phyloP scores from a whole-genome alignment of 1,140 invertebrate genomes.

The Pogonus chalceus region DNA sequence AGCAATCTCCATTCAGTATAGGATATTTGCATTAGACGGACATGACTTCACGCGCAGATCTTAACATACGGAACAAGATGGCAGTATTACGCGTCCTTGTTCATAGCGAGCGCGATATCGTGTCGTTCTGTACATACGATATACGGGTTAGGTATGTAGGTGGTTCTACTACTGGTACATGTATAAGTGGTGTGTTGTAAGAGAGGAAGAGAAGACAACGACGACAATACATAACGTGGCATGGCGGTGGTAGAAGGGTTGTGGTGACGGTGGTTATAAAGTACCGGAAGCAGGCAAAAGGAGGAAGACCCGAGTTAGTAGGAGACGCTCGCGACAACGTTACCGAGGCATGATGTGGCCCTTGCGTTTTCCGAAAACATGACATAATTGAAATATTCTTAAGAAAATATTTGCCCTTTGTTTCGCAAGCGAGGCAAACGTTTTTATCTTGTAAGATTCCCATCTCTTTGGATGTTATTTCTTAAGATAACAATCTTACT shows the following conservation, averaged over 20 bases:
- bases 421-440: slow-evolving; percentile 1
- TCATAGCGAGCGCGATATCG: too few relatives aligned
- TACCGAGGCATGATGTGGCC: not conserved
- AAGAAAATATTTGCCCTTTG: slow-evolving; percentile 6
- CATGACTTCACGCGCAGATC: not conserved
- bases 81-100: not conserved
- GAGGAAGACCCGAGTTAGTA: too few relatives aligned
- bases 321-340: not conserved
- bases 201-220: not conserved
- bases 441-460: slow-evolving; percentile 3
- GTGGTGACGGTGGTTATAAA: too few relatives aligned
- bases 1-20: not conserved
- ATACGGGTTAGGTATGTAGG: too few relatives aligned
- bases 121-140: too few relatives aligned
- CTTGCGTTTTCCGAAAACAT: not conserved
- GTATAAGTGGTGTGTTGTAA: not conserved
- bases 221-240: too few relatives aligned
- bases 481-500: not conserved
- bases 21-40: not conserved
- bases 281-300: too few relatives aligned
- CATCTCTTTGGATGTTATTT: slow-evolving; percentile 6
- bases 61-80: not conserved
- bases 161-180: too few relatives aligned
- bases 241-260: too few relatives aligned
- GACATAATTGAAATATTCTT: slow-evolving; percentile 7